Base-by-base conservation (phyloP, 2,888 invertebrate genomes). In the Gymnoscelis rufifasciata region DNA sequence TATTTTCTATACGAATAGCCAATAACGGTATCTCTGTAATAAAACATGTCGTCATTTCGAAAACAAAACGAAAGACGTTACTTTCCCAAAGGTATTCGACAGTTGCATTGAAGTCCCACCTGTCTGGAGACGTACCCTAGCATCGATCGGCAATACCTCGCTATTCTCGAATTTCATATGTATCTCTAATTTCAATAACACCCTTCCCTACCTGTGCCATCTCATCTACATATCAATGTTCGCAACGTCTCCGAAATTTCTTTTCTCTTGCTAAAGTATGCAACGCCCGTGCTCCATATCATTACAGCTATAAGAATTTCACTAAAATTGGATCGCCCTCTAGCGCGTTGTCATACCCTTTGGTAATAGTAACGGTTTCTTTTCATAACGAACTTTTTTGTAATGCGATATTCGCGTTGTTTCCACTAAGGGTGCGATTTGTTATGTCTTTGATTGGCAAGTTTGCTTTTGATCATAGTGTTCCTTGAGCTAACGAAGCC, bases 191-290 rank as follows among this genome's bases (percentile, higher is more conserved):
- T 87, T 87, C 83, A 84, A 86, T 87, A 83, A 78, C 78, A 73
- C 78, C 82, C 80, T 74, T 73, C 70, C 66, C 74, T 83, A 83
- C 83, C 80, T 81, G 83, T 76, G 75, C 77, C 77, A 77, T 81
- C 83, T 78, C 81, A 87, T 87, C 79, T 86, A 76, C 87, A 87
- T 87, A 83, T 86, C 86, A 86, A 87, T 84, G 77, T 81, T 77
- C 77, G 74, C 69, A 71, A 71, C 74, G 78, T 78, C 78, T 79
- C 71, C 68, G 70, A 81, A 83, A 83, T 81, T 79, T 79, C 83
- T 80, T 84, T 82, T 81, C 80, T 79, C 74, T 74, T 66, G 75
- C 72, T 80, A 77, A 81, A 83, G 75, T 82, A 83, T 83, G 82
- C 83, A 83, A 76, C 77, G 76, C 83, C 79, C 86, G 84, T 87